These are phyloP conservation scores for Drosophila miranda DNA, from an alignment of 1,140 invertebrate species.

Conservation along the genomic window DNA sequence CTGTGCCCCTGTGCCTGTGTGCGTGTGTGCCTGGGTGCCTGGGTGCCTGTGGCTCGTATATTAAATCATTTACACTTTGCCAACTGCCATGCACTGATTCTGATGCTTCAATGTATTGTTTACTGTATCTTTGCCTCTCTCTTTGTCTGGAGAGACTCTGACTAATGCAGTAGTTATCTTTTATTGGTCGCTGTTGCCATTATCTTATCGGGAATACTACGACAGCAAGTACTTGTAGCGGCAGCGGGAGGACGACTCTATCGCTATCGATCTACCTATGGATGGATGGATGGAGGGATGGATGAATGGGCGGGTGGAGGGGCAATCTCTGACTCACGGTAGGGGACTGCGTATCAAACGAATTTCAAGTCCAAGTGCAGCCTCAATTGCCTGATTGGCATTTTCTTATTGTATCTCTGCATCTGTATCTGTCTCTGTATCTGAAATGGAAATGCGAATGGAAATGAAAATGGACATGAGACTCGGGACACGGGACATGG, in stretches of 20 bases:
- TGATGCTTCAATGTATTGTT: constrained; percentile 14
- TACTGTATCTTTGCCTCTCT: neutral
- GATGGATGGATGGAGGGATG: neutral
- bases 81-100: constrained; percentile 70
- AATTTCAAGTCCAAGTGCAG: constrained; percentile 51
- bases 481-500: neutral
- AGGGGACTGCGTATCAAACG: constrained; percentile 3
- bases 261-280: too few relatives aligned
- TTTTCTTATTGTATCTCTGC: neutral
- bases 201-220: too few relatives aligned
- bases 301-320: neutral
- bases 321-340: too few relatives aligned
- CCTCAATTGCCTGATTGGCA: constrained; percentile 27
- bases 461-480: constrained; percentile 12
- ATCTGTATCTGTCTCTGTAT: neutral
- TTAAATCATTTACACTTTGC: constrained; percentile 67
- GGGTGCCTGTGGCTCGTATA: constrained; percentile 14
- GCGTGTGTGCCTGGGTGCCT: constrained; percentile 8
- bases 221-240: too few relatives aligned
- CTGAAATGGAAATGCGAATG: too few relatives aligned
- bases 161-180: too few relatives aligned
- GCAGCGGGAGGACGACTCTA: too few relatives aligned
- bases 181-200: too few relatives aligned
- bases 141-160: too few relatives aligned
- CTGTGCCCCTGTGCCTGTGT: neutral